Evolutionary conservation across 2,113 vertebrate species (phyloP), one percentile per base, ranked within the genome.

Genomic region (Hucho hucho): DNA sequence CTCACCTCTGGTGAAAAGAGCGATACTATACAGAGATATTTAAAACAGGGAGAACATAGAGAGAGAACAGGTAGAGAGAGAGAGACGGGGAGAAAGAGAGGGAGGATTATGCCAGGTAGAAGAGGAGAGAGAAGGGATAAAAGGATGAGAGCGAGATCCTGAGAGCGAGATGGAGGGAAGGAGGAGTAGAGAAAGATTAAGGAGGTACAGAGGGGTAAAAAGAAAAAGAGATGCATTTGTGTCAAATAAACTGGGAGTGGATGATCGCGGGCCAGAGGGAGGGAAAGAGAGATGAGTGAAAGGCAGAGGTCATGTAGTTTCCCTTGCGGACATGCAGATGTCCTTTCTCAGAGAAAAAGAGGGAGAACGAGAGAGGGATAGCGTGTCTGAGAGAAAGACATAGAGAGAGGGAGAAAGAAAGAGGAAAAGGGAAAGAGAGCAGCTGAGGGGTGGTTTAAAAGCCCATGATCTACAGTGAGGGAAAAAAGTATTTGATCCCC

Each of bases 391-490:
- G 5, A 3, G 24, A 69, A 64, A 64, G 49, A 69, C 46, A 64
- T 59, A 75, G 58, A 73, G 32, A 11, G 29, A 20, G 11, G 24
- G 43, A 11, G 73, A 80, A 29, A 29, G 69, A 84, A 79, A 86
- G 86, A 86, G 83, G 78, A 79, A 83, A 37, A 37, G 32, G 6
- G 1, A 37, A 2, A 81, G 69, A 25, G 66, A 79, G 71, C 32
- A 37, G 32, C 32, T 9, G 32, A 37, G 32, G 6, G 32, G 5
- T 32, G 32, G 32, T 7, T 37, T 37, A 37, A 86, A 7, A 32
- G 28, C 14, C 3, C 14, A 5, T 22, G 25, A 66, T 4, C 4
- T 3, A n/a, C n/a, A n/a, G n/a, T n/a, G n/a, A n/a, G n/a, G n/a
- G n/a, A n/a, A n/a, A n/a, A n/a, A n/a, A n/a, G n/a, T n/a, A n/a